Evolutionary conservation across 2,888 invertebrate species (phyloP), one percentile per base, ranked within the genome.

Genomic region (Choreutis nemorana): DNA sequence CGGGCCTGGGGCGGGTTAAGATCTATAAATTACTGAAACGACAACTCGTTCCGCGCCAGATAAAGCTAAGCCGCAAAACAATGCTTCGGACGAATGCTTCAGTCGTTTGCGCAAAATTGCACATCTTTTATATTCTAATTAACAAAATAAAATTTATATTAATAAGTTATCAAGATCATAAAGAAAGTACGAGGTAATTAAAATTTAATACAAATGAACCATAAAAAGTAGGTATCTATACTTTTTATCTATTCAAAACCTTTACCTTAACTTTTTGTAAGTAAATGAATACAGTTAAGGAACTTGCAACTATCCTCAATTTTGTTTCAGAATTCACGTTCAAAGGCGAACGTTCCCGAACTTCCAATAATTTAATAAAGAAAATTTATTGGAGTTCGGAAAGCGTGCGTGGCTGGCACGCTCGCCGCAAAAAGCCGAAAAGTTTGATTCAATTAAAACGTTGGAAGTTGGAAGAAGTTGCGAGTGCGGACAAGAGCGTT

Each of bases 321-420:
- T 59, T 61, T 64, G 59, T 64, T 68, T 66, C 35, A 30, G 36
- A 37, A 39, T 39, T 37, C 65, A 52, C 60, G 63, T 66, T 71
- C 72, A 72, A 77, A 77, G 68, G 65, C 64, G 67, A 72, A 68
- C 66, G 66, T 68, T 73, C 70, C 73, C 64, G 62, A 72, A 72
- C 72, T 71, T 63, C 68, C 71, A 72, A 78, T 78, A 77, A 77
- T 78, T 75, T 77, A 77, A 78, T 78, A 78, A 75, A 70, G 71
- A 75, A 78, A 77, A 66, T 78, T 77, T 66, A 55, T 55, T 48
- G 50, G 45, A 54, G 55, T 54, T 52, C 43, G 60, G 57, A 53
- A 60, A 65, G 66, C 75, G 75, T 77, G 72, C 77, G 72, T 75
- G 72, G 70, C 62, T 68, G 68, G 67, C 63, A 65, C 61, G 68